Evolutionary conservation across 2,113 vertebrate species (phyloP).

Genomic region (Semnornis frantzii): DNA sequence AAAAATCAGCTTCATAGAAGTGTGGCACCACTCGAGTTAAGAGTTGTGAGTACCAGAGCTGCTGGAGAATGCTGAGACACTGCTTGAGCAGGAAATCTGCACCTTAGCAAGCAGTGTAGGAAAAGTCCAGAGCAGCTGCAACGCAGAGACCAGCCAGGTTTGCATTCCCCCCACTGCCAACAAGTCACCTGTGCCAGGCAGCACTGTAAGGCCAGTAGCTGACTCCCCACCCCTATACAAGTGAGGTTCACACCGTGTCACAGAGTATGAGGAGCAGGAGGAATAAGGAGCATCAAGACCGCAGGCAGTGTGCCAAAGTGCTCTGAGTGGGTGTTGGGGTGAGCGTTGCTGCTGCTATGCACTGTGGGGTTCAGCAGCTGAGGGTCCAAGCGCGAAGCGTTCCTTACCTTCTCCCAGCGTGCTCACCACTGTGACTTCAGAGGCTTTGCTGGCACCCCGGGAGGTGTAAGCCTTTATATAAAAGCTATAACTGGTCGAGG

Average conservation of each 20-base stretch:
- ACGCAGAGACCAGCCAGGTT: background rate
- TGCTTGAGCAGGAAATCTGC: background rate
- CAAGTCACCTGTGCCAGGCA: background rate
- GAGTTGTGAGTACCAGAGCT: background rate
- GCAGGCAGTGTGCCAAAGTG: background rate
- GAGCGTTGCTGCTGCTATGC: background rate
- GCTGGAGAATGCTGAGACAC: background rate
- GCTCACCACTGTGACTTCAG: conserved; percentile 81
- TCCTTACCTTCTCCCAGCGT: conserved; percentile 94
- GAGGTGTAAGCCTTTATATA: conserved; percentile 98
- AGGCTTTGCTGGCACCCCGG: conserved; percentile 93
- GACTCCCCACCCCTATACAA: background rate
- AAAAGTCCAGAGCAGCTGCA: conserved; percentile 13
- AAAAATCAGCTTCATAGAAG: background rate
- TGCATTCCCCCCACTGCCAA: background rate
- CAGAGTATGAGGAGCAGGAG: background rate
- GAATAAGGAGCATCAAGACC: background rate
- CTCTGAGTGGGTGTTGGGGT: background rate
- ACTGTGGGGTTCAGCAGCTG: background rate
- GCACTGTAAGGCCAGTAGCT: background rate
- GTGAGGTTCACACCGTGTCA: background rate
- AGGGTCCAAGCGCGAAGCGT: background rate
- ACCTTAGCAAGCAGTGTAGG: background rate
- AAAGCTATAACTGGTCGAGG: conserved; percentile 95
- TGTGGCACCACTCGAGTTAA: background rate